Conservation (phyloP, 2,113 vertebrate genomes). For the Tor tambroides region DNA sequence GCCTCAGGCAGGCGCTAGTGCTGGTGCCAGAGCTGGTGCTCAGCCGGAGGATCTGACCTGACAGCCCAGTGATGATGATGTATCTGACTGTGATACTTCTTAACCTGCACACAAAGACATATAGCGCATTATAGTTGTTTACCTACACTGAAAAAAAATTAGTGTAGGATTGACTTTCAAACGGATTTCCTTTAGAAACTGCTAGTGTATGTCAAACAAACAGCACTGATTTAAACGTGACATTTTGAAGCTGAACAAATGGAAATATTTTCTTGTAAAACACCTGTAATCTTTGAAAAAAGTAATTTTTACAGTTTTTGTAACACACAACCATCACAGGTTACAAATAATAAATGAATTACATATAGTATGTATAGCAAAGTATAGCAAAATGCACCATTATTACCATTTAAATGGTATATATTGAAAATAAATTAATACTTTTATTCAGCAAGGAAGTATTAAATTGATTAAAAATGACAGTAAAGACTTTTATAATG, state of each 20-base stretch:
- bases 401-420: too few relatives aligned
- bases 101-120: neutral
- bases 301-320: too few relatives aligned
- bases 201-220: neutral
- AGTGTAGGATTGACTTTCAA: neutral
- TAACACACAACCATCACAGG: too few relatives aligned
- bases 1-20: neutral
- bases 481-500: too few relatives aligned
- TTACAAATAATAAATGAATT: too few relatives aligned
- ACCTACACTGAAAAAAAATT: neutral
- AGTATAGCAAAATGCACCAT: too few relatives aligned
- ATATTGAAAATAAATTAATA: too few relatives aligned
- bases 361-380: too few relatives aligned
- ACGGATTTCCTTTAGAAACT: neutral
- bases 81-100: neutral
- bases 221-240: neutral
- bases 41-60: conserved; percentile 23
- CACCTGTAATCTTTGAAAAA: neutral
- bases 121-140: neutral
- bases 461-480: neutral
- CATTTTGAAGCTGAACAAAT: too few relatives aligned
- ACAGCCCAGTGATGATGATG: neutral
- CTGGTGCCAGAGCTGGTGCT: neutral
- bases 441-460: neutral
- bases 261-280: neutral